Percentiles rank a stretch among this genome's conserved stretches.
Conservation (phyloP, 2,888 invertebrate species). For the Euplagia quadripunctaria region DNA sequence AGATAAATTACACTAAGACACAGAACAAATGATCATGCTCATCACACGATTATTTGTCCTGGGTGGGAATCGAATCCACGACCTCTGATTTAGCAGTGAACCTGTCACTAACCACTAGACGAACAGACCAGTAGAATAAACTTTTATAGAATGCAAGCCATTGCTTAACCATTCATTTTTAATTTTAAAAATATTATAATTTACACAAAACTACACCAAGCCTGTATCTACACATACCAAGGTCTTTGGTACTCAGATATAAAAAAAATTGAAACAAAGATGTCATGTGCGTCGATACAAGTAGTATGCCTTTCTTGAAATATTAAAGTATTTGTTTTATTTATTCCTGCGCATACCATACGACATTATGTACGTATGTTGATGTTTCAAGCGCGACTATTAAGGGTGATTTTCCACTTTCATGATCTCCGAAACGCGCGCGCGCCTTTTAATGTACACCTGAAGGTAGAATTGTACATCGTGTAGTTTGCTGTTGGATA, state of each 20-base stretch:
- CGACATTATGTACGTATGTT: slow-evolving; percentile 26
- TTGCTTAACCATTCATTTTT: too few relatives aligned
- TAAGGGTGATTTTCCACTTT: slow-evolving; percentile 80
- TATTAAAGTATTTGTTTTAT: slow-evolving; percentile 21
- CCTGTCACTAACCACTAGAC: too few relatives aligned
- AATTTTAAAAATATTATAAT: too few relatives aligned
- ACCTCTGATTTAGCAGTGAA: too few relatives aligned
- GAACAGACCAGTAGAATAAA: too few relatives aligned
- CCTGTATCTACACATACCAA: neutral
- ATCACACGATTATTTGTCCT: too few relatives aligned
- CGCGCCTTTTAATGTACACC: slow-evolving; percentile 57
- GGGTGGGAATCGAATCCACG: too few relatives aligned
- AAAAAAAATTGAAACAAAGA: neutral
- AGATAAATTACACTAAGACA: too few relatives aligned
- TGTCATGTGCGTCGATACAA: neutral
- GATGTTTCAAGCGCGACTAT: slow-evolving; percentile 53
- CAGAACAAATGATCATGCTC: too few relatives aligned
- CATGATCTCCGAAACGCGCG: slow-evolving; percentile 67
- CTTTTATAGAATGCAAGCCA: too few relatives aligned
- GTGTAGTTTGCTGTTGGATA: neutral
- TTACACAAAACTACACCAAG: too few relatives aligned
- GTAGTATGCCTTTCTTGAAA: neutral
- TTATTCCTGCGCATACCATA: slow-evolving; percentile 6
- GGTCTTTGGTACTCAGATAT: neutral
- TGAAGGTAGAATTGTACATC: slow-evolving; percentile 33